Percentiles rank a stretch among this genome's conserved stretches.
Conservation (phyloP, 2,888 invertebrate genomes). For the Phaedon cochleariae region DNA sequence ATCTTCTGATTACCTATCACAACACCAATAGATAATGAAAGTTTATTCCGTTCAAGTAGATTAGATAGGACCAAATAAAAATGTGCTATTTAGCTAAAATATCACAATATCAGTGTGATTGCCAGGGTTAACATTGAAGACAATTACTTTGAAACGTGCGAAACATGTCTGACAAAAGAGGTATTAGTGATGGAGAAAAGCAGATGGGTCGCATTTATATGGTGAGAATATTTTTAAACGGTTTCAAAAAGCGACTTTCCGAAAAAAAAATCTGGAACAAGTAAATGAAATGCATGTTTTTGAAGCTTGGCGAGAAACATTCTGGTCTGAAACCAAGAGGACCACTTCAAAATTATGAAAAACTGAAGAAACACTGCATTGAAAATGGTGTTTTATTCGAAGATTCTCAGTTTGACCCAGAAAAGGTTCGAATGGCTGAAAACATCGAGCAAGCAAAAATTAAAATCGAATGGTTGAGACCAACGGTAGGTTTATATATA, state of each 20-base stretch:
- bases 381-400: constrained; percentile 81
- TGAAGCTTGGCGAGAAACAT: constrained; percentile 80
- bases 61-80: too few relatives aligned
- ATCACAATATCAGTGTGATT: too few relatives aligned
- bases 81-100: too few relatives aligned
- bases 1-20: too few relatives aligned
- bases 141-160: too few relatives aligned
- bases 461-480: constrained; percentile 38
- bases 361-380: constrained; percentile 74
- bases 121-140: too few relatives aligned
- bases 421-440: constrained; percentile 30
- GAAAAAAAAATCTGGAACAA: too few relatives aligned
- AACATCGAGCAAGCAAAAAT: constrained; percentile 6
- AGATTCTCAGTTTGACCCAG: constrained; percentile 86
- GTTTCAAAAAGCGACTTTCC: too few relatives aligned
- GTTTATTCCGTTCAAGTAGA: background rate
- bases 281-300: background rate
- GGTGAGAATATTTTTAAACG: constrained; percentile 29
- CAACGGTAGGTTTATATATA: constrained; percentile 36
- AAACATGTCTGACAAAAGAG: too few relatives aligned
- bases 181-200: too few relatives aligned
- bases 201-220: constrained; percentile 28
- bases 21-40: background rate
- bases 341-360: constrained; percentile 68
- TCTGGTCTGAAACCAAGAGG: constrained; percentile 68